A percentile compares a stretch with the other conserved stretches of the same genome.
Evolutionary conservation across 2,888 invertebrate species (phyloP).

Genomic region (Tetragonisca angustula): DNA sequence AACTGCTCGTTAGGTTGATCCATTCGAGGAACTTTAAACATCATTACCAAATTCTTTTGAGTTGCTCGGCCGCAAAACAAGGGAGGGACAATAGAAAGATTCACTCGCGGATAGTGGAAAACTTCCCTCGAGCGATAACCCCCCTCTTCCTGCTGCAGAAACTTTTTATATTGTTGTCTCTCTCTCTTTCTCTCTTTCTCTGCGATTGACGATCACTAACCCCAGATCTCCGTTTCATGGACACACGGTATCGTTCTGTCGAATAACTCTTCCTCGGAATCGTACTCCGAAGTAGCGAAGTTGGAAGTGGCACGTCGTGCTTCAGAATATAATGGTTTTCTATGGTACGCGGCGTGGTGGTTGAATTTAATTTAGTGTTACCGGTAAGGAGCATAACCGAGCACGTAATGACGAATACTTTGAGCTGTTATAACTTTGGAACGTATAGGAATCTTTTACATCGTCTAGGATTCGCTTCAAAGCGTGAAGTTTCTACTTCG

Average conservation of each 20-base stretch:
- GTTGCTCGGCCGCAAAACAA: slow-evolving; percentile 11
- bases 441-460: no score
- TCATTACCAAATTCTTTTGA: slow-evolving; percentile 60
- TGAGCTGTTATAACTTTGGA: no score
- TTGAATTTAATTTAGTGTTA: not conserved
- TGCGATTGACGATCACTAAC: slow-evolving; percentile 71
- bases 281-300: not conserved
- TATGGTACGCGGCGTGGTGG: not conserved
- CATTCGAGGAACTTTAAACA: slow-evolving; percentile 63
- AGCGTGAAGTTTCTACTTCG: no score
- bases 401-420: no score
- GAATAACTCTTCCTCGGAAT: slow-evolving; percentile 20
- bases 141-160: slow-evolving; percentile 32
- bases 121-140: slow-evolving; percentile 39
- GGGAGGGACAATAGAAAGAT: slow-evolving; percentile 5
- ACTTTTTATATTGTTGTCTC: slow-evolving; percentile 41
- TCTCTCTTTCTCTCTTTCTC: slow-evolving; percentile 10
- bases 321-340: not conserved
- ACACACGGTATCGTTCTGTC: slow-evolving; percentile 43
- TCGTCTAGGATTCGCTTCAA: no score
- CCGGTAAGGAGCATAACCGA: no score
- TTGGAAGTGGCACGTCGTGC: not conserved
- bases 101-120: slow-evolving; percentile 42
- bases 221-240: slow-evolving; percentile 46
- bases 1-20: slow-evolving; percentile 63